These are phyloP conservation scores for Charadrius vociferus DNA, from an alignment of 2,113 vertebrate genomes.

Conservation along the genomic window DNA sequence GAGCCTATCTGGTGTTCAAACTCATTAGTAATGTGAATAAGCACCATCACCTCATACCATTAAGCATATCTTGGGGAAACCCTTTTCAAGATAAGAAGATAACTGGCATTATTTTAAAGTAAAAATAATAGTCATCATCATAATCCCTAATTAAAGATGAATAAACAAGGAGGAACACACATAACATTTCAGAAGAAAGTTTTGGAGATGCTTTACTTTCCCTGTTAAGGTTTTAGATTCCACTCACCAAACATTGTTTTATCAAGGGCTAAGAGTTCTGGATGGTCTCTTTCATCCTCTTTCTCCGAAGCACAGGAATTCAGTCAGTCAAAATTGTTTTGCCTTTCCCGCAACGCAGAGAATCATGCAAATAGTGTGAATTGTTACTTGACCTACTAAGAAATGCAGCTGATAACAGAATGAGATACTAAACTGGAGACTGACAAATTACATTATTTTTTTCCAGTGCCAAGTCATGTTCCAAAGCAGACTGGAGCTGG, in stretches of 20 bases:
- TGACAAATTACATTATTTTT: neutral
- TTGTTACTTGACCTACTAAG: neutral
- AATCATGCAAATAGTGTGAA: neutral
- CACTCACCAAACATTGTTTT: neutral
- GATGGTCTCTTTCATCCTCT: neutral
- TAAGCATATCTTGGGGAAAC: neutral
- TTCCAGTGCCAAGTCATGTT: neutral
- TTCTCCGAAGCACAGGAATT: neutral
- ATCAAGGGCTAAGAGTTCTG: neutral
- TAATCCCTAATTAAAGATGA: neutral
- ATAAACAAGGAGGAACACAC: neutral
- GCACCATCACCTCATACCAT: neutral
- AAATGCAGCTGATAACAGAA: neutral
- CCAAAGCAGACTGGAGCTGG: neutral
- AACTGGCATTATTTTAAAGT: neutral
- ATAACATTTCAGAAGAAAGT: neutral
- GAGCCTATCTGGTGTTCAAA: neutral
- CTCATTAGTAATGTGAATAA: neutral
- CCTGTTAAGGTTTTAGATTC: neutral
- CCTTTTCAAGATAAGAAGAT: neutral
- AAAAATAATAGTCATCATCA: neutral
- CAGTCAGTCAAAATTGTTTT: neutral
- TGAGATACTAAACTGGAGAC: neutral
- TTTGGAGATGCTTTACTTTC: neutral
- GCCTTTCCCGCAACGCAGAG: neutral